A percentile compares a stretch with the other conserved stretches of the same genome.
Conservation (phyloP, 92 coral and sea anemone species). For the Parazoanthus atlanticus region DNA sequence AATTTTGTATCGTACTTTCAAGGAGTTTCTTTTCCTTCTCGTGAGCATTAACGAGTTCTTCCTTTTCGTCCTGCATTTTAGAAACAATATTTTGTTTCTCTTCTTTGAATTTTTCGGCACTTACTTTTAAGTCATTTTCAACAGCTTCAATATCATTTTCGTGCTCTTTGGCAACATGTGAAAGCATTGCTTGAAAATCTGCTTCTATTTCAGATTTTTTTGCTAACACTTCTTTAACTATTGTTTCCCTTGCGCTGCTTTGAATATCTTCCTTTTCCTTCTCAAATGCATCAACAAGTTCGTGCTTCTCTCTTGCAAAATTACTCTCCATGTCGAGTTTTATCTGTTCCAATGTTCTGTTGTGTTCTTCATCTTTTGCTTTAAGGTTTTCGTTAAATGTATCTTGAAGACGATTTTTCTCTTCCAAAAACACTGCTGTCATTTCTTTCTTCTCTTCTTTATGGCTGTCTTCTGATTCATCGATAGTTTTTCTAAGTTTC, state of each 20-base stretch:
- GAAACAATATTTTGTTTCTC: slow-evolving; percentile 59
- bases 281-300: slow-evolving; percentile 51
- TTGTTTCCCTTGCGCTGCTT: slow-evolving; percentile 45
- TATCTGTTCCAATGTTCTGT: slow-evolving; percentile 23
- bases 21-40: slow-evolving; percentile 64
- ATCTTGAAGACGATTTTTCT: slow-evolving; percentile 61
- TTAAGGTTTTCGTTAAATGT: slow-evolving; percentile 56
- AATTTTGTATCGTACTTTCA: slow-evolving; percentile 74
- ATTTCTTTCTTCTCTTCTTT: slow-evolving; percentile 67
- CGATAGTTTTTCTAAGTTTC: slow-evolving; percentile 34
- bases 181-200: slow-evolving; percentile 73
- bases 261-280: slow-evolving; percentile 65
- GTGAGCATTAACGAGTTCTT: slow-evolving; percentile 44
- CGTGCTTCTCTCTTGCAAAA: slow-evolving; percentile 45
- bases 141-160: slow-evolving; percentile 66
- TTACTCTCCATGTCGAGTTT: slow-evolving; percentile 49
- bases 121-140: slow-evolving; percentile 65
- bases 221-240: slow-evolving; percentile 67
- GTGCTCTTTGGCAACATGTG: slow-evolving; percentile 65
- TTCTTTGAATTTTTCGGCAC: slow-evolving; percentile 63
- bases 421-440: slow-evolving; percentile 51
- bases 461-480: slow-evolving; percentile 50
- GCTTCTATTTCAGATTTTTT: slow-evolving; percentile 68
- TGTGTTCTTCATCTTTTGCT: slow-evolving; percentile 51
- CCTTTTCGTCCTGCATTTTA: slow-evolving; percentile 65